Evolutionary conservation across 2,797 vertebrate genomes (phyloP).

Genomic region (Tenualosa ilisha): DNA sequence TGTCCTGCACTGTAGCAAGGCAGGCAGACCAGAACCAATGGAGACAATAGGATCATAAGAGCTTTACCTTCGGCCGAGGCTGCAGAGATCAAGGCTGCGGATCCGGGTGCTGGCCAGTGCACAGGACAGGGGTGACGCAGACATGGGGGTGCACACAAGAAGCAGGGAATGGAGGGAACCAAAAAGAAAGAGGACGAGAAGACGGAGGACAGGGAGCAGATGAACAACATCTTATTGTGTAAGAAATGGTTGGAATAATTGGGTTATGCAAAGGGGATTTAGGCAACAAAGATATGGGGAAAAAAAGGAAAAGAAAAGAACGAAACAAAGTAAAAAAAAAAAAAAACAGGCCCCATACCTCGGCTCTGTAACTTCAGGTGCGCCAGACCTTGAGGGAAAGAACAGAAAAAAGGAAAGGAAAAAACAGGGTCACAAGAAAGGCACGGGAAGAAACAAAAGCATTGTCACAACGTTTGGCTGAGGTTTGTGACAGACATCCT

Average conservation of each 20-base stretch:
- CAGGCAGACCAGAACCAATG: slow-evolving; percentile 49
- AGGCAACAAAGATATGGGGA: slow-evolving; percentile 19
- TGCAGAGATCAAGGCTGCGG: slow-evolving; percentile 80
- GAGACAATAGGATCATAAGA: slow-evolving; percentile 71
- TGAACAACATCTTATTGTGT: slow-evolving; percentile 27
- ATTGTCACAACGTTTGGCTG: slow-evolving; percentile 89
- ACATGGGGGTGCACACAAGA: slow-evolving; percentile 80
- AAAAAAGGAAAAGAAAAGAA: slow-evolving; percentile 58
- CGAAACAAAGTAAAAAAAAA: slow-evolving; percentile 67
- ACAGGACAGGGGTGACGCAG: slow-evolving; percentile 83
- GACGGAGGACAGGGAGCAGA: slow-evolving; percentile 25
- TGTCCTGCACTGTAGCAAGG: not conserved
- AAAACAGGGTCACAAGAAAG: slow-evolving; percentile 86
- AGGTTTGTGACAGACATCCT: slow-evolving; percentile 90
- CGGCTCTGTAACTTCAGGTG: slow-evolving; percentile 98
- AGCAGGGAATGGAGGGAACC: slow-evolving; percentile 80
- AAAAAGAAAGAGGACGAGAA: slow-evolving; percentile 44
- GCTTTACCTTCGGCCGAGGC: slow-evolving; percentile 81
- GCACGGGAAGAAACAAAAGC: slow-evolving; percentile 78
- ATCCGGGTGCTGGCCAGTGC: slow-evolving; percentile 82
- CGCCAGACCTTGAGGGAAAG: slow-evolving; percentile 95
- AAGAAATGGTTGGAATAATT: slow-evolving; percentile 27
- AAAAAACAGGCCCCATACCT: slow-evolving; percentile 87
- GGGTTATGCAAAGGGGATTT: slow-evolving; percentile 6
- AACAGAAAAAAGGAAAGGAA: slow-evolving; percentile 89